phyloP scores from a whole-genome alignment of 64 coral and sea anemone genomes.

The Pocillopora verrucosa region DNA sequence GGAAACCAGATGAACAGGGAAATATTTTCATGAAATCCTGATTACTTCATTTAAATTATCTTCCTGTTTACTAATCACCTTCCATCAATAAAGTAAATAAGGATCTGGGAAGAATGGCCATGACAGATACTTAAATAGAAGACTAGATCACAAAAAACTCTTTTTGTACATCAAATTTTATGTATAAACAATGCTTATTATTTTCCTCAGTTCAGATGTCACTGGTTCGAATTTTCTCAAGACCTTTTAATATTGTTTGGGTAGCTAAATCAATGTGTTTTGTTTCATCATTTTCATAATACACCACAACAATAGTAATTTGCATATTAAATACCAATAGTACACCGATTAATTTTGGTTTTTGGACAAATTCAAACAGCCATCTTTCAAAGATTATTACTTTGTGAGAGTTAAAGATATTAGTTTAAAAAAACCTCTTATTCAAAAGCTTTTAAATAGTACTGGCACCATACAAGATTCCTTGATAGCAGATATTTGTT shows the following conservation, averaged over 20 bases:
- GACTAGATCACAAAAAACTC: background rate
- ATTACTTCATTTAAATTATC: conserved; percentile 13
- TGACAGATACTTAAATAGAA: background rate
- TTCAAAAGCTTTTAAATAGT: too few species aligned
- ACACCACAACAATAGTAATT: background rate
- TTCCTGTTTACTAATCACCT: background rate
- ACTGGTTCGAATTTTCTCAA: background rate
- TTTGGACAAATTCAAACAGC: background rate
- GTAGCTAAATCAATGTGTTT: conserved; percentile 4
- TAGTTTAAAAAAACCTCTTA: too few species aligned
- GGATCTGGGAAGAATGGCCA: background rate
- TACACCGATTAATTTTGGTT: too few species aligned
- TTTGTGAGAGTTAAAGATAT: too few species aligned
- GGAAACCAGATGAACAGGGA: background rate
- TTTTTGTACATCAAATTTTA: background rate
- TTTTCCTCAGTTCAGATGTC: background rate
- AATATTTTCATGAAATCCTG: background rate
- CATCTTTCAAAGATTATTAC: too few species aligned
- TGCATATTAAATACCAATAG: conserved; percentile 12
- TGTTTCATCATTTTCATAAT: background rate
- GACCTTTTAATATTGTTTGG: background rate
- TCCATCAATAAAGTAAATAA: background rate
- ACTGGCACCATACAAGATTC: too few species aligned
- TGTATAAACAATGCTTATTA: background rate
- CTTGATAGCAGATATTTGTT: too few species aligned